Evolutionary conservation across 37 sponge, comb jelly and placozoan species (phyloP).

Genomic region (Hormiphora californensis): DNA sequence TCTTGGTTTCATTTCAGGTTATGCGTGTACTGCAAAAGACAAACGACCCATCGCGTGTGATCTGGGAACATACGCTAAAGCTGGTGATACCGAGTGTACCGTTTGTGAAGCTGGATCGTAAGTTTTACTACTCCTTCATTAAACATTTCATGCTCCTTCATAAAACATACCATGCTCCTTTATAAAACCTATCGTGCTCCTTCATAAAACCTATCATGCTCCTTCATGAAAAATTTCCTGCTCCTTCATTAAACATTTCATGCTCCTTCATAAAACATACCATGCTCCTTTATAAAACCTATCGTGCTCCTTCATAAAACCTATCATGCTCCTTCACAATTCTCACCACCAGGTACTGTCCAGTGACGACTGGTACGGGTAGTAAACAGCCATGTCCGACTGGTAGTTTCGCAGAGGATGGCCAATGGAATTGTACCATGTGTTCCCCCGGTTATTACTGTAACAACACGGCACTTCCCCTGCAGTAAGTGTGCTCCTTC

Average conservation of each 20-base stretch:
- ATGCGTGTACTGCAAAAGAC: background rate
- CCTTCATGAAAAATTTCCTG: too few species aligned
- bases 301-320: too few species aligned
- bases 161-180: too few species aligned
- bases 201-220: too few species aligned
- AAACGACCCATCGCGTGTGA: background rate
- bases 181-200: too few species aligned
- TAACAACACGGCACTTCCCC: background rate
- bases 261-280: too few species aligned
- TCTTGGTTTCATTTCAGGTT: too few species aligned
- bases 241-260: too few species aligned
- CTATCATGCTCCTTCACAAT: background rate
- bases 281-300: too few species aligned
- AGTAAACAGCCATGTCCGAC: background rate
- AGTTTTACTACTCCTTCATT: background rate
- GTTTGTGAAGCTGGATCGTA: background rate
- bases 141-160: too few species aligned
- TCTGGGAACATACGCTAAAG: background rate
- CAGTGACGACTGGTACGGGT: background rate
- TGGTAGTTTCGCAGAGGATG: conserved; percentile 2
- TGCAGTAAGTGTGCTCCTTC: background rate
- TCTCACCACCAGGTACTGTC: conserved; percentile 5
- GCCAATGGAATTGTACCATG: background rate
- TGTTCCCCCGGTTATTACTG: conserved; percentile 8
- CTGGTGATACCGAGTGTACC: conserved; percentile 26